Evolutionary conservation across 2,113 vertebrate species (phyloP), one percentile per base, ranked within the genome.

Genomic region (Nycticebus coucang): DNA sequence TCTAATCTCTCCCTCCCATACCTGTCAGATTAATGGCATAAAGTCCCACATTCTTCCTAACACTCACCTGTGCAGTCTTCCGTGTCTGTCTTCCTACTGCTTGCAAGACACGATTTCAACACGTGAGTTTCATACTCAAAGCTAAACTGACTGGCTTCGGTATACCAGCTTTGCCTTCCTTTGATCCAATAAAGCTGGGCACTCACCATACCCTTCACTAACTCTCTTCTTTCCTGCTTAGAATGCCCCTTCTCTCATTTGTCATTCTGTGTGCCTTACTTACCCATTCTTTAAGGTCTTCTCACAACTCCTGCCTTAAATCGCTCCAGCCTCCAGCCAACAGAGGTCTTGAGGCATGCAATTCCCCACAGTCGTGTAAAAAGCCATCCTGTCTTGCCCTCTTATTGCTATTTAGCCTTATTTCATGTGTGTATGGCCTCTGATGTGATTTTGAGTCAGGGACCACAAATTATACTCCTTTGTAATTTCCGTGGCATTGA

Each of bases 31-130:
- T 59, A 74, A 81, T 28, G 24, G 30, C 79, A 75, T 53, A 93
- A 94, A 75, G 89, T 59, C 30, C 10, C 57, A 87, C 41, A 57
- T 71, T 87, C 89, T 92, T 94, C 37, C 59, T 89, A 41, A 72
- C 12, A 53, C 62, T 55, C 81, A 83, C 22, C 45, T 89, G 28
- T 7, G 17, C n/a, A 26, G 11, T 86, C 68, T 93, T 89, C 74
- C 72, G 0, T 33, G 7, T 77, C 80, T 41, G 5, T 77, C 84
- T 88, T 55, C 57, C 26, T 5, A 24, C 5, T 57, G 30, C 62
- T 88, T 79, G 30, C 22, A 81, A 82, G 78, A 59, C 28, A 91
- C 50, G 91, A 33, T 22, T 30, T 86, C 86, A 95, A 93, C 7
- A 68, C 22, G 14, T 10, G 37, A 84, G 92, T 64, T 57, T 86